Conservation (phyloP, 2,113 vertebrate species). For the Elaphurus davidianus region DNA sequence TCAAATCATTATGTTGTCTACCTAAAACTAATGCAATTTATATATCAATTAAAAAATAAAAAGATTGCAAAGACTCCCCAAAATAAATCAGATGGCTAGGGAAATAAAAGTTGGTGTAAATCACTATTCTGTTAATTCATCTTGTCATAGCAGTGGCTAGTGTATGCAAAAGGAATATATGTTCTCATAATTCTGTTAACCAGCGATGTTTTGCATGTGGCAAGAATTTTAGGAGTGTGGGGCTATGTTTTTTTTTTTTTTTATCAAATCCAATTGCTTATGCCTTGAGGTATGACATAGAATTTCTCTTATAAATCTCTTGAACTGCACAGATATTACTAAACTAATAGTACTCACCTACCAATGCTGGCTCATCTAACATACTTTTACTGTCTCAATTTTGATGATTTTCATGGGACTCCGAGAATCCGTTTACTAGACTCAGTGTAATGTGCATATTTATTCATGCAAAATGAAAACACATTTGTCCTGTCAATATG, state of each 20-base stretch:
- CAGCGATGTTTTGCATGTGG: neutral
- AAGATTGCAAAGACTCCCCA: neutral
- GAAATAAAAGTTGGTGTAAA: neutral
- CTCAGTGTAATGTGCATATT: neutral
- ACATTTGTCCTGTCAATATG: neutral
- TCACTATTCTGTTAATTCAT: neutral
- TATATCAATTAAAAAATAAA: neutral
- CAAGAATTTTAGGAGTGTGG: neutral
- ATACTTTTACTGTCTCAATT: neutral
- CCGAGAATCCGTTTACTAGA: neutral
- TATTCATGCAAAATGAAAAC: neutral
- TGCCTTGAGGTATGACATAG: too few species aligned
- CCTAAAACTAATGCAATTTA: neutral
- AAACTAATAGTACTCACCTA: neutral
- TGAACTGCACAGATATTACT: neutral
- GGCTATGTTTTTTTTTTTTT: neutral
- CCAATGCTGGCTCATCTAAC: neutral
- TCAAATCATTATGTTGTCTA: neutral
- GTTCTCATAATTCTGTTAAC: neutral
- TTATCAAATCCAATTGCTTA: neutral
- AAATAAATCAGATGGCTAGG: neutral
- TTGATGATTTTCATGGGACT: neutral
- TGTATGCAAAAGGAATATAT: neutral
- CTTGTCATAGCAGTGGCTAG: neutral
- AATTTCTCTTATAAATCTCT: neutral